A percentile compares a stretch with the other conserved stretches of the same genome.
Conservation (phyloP, 2,888 invertebrate genomes). For the Lamellibrachia columna region DNA sequence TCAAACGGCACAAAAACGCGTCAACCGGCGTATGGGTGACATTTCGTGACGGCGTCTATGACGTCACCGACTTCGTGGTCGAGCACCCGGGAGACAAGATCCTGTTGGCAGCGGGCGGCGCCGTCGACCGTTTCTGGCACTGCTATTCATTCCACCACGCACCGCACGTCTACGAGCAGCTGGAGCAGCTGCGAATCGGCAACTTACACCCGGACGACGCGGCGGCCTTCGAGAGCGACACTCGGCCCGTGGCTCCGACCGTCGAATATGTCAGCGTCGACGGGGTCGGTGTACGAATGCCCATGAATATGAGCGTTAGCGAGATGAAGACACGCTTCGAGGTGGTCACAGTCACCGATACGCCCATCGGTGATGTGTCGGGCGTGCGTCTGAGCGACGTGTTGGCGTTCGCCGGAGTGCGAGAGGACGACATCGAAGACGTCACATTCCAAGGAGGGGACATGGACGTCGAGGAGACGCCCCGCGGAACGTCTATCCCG, state of each 20-base stretch:
- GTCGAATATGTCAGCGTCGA: conserved; percentile 75
- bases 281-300: conserved; percentile 68
- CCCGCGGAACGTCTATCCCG: conserved; percentile 92
- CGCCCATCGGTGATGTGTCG: conserved; percentile 81
- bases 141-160: conserved; percentile 79
- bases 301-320: conserved; percentile 70
- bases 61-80: conserved; percentile 88
- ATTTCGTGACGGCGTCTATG: conserved; percentile 83
- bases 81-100: conserved; percentile 88
- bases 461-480: conserved; percentile 81
- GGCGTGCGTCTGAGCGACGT: conserved; percentile 64
- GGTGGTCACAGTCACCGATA: conserved; percentile 78
- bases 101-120: conserved; percentile 88
- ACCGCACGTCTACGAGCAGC: conserved; percentile 73
- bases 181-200: conserved; percentile 89
- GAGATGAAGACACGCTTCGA: conserved; percentile 78
- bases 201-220: conserved; percentile 71
- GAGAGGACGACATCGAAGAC: conserved; percentile 54
- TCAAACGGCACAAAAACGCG: conserved; percentile 76
- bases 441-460: conserved; percentile 72
- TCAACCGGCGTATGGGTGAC: conserved; percentile 71
- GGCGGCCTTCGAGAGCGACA: background rate
- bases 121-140: conserved; percentile 83
- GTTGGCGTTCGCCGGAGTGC: conserved; percentile 62
- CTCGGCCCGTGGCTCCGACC: conserved; percentile 68